Conservation (phyloP, 2,888 invertebrate genomes). For the Tenthredo mesomela region DNA sequence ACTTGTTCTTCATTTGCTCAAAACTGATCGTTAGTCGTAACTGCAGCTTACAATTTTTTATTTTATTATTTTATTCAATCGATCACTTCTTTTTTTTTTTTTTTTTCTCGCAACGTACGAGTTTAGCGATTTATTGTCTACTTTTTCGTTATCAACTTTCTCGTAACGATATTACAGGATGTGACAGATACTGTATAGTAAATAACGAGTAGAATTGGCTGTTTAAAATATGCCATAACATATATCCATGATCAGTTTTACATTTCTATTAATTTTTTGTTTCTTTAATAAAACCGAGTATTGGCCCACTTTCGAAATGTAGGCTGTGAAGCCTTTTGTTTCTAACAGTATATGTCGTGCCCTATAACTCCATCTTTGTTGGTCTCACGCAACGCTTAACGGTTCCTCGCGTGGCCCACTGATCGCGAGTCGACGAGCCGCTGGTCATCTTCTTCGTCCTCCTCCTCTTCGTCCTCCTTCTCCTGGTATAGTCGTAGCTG, state of each 20-base stretch:
- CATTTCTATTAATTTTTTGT: not conserved
- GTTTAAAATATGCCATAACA: not conserved
- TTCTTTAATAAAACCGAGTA: not conserved
- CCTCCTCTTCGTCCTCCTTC: constrained; percentile 48
- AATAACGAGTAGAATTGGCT: not conserved
- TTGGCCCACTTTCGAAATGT: not conserved
- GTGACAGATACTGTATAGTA: not conserved
- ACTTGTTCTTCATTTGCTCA: constrained; percentile 64
- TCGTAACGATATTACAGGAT: not conserved
- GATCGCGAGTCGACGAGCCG: constrained; percentile 36
- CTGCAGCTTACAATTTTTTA: not conserved
- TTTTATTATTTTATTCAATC: not conserved
- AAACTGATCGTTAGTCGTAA: constrained; percentile 6
- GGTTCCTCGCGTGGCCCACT: constrained; percentile 54
- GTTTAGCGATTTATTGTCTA: not conserved
- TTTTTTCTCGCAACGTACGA: not conserved
- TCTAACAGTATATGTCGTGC: constrained; percentile 44
- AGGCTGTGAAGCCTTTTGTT: constrained; percentile 42
- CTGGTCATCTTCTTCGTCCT: constrained; percentile 46
- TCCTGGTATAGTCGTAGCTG: not conserved
- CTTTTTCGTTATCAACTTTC: not conserved
- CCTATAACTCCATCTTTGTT: constrained; percentile 54
- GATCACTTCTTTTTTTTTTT: not conserved
- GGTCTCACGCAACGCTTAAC: constrained; percentile 38
- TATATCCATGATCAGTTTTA: not conserved